These are phyloP conservation scores for Globicephala melas DNA, from an alignment of 2,113 vertebrate genomes.

Conservation along the genomic window DNA sequence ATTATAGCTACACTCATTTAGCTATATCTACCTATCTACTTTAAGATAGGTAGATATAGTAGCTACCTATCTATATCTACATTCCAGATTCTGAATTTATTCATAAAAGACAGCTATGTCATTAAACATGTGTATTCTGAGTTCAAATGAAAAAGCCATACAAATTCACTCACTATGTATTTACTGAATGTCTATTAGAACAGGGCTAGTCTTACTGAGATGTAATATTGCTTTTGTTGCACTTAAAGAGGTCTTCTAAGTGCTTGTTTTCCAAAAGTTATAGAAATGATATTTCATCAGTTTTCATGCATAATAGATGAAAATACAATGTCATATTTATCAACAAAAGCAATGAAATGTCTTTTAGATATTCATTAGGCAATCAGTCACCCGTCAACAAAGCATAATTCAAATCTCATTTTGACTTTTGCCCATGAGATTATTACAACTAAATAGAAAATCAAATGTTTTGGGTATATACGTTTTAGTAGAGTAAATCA, in stretches of 20 bases:
- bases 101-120: background rate
- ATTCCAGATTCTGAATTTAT: background rate
- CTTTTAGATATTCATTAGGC: background rate
- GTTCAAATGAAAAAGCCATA: background rate
- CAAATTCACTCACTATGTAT: background rate
- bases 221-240: background rate
- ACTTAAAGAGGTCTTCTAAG: background rate
- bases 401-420: constrained; percentile 34
- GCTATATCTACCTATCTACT: background rate
- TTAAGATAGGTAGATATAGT: background rate
- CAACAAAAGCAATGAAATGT: constrained; percentile 29
- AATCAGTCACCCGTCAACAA: constrained; percentile 41
- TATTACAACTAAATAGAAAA: background rate
- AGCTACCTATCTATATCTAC: background rate
- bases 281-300: background rate
- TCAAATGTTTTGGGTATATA: constrained; percentile 2
- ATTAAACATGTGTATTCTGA: background rate
- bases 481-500: background rate
- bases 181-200: background rate
- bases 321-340: background rate
- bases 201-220: background rate
- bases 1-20: background rate
- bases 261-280: background rate
- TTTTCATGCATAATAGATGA: background rate
- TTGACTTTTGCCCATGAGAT: constrained; percentile 13